Evolutionary conservation across 2,888 invertebrate species (phyloP).

Genomic region (Pseudococcus longispinus): DNA sequence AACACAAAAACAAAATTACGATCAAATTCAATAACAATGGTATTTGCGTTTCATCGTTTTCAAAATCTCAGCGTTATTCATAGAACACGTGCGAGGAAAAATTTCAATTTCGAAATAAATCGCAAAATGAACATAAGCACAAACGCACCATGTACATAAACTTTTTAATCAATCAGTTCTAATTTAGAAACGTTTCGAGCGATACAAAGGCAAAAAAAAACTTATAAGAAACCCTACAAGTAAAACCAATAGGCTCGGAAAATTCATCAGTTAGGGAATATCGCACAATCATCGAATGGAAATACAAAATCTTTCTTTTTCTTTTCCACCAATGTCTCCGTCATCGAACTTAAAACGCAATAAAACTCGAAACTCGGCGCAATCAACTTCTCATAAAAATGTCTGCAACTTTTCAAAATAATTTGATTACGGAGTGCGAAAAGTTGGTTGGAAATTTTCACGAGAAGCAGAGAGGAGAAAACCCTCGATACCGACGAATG

Average conservation of each 20-base stretch:
- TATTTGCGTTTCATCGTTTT: not conserved
- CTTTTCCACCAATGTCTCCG: not conserved
- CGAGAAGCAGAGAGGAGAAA: not conserved
- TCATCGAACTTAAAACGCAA: not conserved
- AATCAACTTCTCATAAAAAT: not conserved
- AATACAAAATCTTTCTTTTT: not conserved
- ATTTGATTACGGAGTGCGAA: not conserved
- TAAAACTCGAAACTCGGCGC: not conserved
- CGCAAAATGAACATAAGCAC: not conserved
- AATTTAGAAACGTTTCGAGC: not conserved
- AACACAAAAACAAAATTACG: not conserved
- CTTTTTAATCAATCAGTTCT: conserved; percentile 9
- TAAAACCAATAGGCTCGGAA: not conserved
- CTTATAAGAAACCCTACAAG: not conserved
- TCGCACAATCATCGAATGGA: not conserved
- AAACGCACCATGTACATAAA: not conserved
- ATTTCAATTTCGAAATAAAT: not conserved
- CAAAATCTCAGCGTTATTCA: not conserved
- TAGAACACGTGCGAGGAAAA: not conserved
- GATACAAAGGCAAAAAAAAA: not conserved
- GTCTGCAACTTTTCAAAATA: conserved; percentile 12
- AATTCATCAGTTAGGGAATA: conserved; percentile 27
- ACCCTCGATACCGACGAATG: not conserved
- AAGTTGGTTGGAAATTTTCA: not conserved
- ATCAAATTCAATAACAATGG: not conserved